These are phyloP conservation scores for Chascanopsetta lugubris DNA, from an alignment of 2,113 vertebrate species.

Conservation along the genomic window DNA sequence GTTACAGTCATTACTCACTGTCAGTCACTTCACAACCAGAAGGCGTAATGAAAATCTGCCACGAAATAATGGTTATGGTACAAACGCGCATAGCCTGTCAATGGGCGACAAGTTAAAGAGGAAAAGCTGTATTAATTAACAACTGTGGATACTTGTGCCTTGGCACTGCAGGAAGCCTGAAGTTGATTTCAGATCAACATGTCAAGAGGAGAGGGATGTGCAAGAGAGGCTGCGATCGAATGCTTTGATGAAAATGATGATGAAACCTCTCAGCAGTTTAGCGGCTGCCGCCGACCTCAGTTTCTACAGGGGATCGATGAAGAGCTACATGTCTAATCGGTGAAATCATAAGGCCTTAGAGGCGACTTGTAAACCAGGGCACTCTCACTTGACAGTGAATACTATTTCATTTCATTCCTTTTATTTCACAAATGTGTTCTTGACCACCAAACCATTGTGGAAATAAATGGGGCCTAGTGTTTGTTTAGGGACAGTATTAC, in stretches of 20 bases:
- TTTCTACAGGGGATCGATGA: slow-evolving; percentile 47
- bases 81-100: slow-evolving; percentile 1
- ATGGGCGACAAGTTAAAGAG: slow-evolving; percentile 17
- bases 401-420: too few species aligned
- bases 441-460: too few species aligned
- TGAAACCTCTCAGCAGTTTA: too few species aligned
- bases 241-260: slow-evolving; percentile 6
- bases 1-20: not conserved
- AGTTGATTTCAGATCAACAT: not conserved
- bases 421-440: too few species aligned
- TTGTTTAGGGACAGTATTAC: too few species aligned
- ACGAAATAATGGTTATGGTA: not conserved
- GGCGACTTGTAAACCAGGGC: slow-evolving; percentile 19
- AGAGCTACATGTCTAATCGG: slow-evolving; percentile 37
- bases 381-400: slow-evolving; percentile 31
- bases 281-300: slow-evolving; percentile 21
- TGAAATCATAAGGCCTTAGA: slow-evolving; percentile 36
- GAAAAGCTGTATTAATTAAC: not conserved
- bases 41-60: slow-evolving; percentile 8
- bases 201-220: not conserved
- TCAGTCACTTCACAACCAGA: slow-evolving; percentile 1
- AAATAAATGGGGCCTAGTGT: too few species aligned
- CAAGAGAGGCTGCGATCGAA: not conserved
- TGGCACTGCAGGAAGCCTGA: not conserved
- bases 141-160: not conserved